These are phyloP conservation scores for Nothura maculosa DNA, from an alignment of 2,797 vertebrate genomes.

Conservation along the genomic window DNA sequence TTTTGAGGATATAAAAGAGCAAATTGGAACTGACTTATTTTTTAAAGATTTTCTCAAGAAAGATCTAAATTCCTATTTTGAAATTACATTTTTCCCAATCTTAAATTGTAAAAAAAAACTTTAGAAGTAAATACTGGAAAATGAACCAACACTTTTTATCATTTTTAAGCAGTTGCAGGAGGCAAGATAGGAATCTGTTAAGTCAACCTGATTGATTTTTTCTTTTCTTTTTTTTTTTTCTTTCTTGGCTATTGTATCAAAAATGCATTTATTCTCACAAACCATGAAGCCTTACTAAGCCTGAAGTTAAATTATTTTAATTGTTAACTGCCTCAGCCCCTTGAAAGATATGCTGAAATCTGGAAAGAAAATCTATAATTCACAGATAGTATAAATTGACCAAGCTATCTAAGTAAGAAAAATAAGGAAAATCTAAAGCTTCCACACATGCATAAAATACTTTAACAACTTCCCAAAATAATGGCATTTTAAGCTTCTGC, in stretches of 20 bases:
- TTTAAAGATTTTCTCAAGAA: background rate
- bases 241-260: background rate
- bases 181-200: background rate
- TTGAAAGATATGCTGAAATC: background rate
- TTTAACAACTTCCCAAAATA: rapidly evolving
- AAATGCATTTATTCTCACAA: constrained; percentile 47
- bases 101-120: background rate
- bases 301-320: constrained; percentile 43
- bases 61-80: background rate
- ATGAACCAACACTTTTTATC: background rate
- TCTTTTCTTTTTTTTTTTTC: background rate
- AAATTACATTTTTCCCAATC: background rate
- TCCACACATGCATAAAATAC: background rate
- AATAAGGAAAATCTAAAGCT: background rate
- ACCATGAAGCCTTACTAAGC: constrained; percentile 5
- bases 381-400: background rate
- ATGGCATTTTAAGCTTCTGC: background rate
- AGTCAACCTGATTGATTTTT: constrained; percentile 4
- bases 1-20: background rate
- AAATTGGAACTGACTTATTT: background rate
- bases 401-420: background rate
- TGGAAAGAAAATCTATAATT: constrained; percentile 51
- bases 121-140: background rate
- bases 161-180: background rate
- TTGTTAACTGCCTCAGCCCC: background rate